Evolutionary conservation across 2,113 vertebrate genomes (phyloP), one percentile per base, ranked within the genome.

Genomic region (Abramis brama): DNA sequence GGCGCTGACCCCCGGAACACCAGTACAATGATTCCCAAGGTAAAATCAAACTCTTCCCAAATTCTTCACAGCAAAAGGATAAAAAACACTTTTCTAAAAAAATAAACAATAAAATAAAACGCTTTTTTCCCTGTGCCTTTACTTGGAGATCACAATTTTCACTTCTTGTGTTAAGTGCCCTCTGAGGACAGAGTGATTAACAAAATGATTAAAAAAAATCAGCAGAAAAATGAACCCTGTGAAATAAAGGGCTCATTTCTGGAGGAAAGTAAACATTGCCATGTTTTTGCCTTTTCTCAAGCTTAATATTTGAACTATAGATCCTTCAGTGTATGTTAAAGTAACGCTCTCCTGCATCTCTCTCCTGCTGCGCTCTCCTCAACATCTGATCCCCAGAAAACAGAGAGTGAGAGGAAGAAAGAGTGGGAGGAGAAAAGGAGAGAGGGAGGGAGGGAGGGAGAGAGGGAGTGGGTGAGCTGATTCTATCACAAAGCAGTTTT

Each of bases 331-430:
- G 80, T 6, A 25, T 85, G n/a, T 57, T 77, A 36, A 87, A 90
- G 87, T 92, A 36, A 68, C 83, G 90, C 90, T 93, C 91, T 92
- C 91, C 85, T 77, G 85, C 84, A 83, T 88, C 78, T 66, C 82
- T 84, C 19, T 75, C 27, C n/a, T 66, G 88, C 83, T 85, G 68
- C 50, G 19, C 86, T 11, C 64, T 0, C 87, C 73, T 87, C 85
- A 85, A 80, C 52, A 84, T 93, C 91, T 90, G 92, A 93, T 86
- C 90, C 91, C 91, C 88, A 91, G 87, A 89, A 87, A 92, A 88
- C 87, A 90, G 88, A 85, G 45, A 19, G 45, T 8, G 59, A 84
- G 25, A 60, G 74, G 33, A 43, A 71, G n/a, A 13, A 6, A 33
- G 62, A 52, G 27, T 86, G 64, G 64, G 76, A 73, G 68, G 73